Base-by-base conservation (phyloP, 2,113 vertebrate species). In the Xenopus borealis region DNA sequence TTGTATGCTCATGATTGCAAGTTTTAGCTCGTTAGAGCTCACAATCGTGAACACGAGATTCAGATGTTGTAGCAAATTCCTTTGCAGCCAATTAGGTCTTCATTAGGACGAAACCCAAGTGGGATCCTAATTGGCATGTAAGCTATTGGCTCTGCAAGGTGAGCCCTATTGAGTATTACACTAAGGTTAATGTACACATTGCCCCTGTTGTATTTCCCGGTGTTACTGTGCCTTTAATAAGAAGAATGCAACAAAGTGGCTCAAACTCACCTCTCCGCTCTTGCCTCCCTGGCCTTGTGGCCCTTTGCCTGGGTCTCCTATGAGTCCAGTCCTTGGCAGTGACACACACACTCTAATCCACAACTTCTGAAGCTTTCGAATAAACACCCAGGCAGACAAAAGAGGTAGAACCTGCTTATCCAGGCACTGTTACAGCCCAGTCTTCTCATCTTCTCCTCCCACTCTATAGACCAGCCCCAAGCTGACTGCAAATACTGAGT, bases 321-420 rank as follows among this genome's bases (percentile, higher is more conserved):
- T 10, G 33, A 10, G 59, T 27, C 40, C 27, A 20, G 65, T 50
- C 72, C 44, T 62, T 11, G 16, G 17, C 27, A 20, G 44, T 61
- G 16, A 23, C 14, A n/a, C 62, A 20, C 20, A 45, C 40, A 19
- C 20, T 61, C 55, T 12, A 47, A 12, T 58, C 70, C 17, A 33
- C 77, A 33, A n/a, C n/a, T 45, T 23, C 46, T 10, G 23, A 46
- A 76, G 58, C 72, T 65, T 65, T 62, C 57, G 10, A 45, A 58
- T 53, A 66, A 58, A 58, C 57, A 59, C 45, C 33, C 59, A 40
- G 20, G 63, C 69, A 72, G 62, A 78, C 69, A 71, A 71, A 72
- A 66, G 75, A 71, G 62, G 69, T 27, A 66, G 62, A 72, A 78
- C 69, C 63, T 59, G 75, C 69, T 62, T 50, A 55, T 72, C 62